Evolutionary conservation across 2,888 invertebrate species (phyloP), one percentile per base, ranked within the genome.

Genomic region (Deroplatys truncata): DNA sequence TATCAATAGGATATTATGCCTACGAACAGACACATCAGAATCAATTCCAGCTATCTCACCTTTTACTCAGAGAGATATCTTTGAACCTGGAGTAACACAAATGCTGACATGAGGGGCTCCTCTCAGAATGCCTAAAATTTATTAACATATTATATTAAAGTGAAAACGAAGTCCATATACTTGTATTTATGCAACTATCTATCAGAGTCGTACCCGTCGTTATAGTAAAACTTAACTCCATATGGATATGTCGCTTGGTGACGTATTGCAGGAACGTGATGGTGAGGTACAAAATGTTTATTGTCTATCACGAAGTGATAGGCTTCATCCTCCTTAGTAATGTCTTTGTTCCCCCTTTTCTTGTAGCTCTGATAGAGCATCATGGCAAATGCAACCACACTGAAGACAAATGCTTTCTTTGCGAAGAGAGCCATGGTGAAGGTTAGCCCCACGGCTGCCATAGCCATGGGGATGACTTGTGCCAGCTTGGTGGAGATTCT

Each of bases 371-470:
- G 86, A 31, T 88, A 88, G 29, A 90, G n/a, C 35, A 90, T 84
- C 5, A 90, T 3, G 0, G 82, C 88, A 15, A 90, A 72, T 7
- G 88, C 86, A 29, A 84, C 35, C 82, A 89, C 43, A 82, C 88
- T 90, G 84, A 90, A 28, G 72, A 90, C 31, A 28, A 90, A 85
- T 16, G 90, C 90, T 82, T 90, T 90, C 90, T 90, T 90, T 56
- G 89, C 90, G 25, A 90, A 86, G 35, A 88, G 31, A 13, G 72
- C 88, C 43, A 90, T 82, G 56, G 82, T 25, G 82, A 86, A 84
- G 15, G 90, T 49, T 25, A 86, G 29, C 13, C 43, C 43, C 29
- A 90, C 31, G 2, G 84, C 28, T 49, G 88, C 84, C 8, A 90
- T 43, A 13, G 82, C 86, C 84, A 90, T 83, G 28, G 90, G 89